Evolutionary conservation across 2,113 vertebrate genomes (phyloP), one percentile per base, ranked within the genome.

Genomic region (Marmota flaviventris): DNA sequence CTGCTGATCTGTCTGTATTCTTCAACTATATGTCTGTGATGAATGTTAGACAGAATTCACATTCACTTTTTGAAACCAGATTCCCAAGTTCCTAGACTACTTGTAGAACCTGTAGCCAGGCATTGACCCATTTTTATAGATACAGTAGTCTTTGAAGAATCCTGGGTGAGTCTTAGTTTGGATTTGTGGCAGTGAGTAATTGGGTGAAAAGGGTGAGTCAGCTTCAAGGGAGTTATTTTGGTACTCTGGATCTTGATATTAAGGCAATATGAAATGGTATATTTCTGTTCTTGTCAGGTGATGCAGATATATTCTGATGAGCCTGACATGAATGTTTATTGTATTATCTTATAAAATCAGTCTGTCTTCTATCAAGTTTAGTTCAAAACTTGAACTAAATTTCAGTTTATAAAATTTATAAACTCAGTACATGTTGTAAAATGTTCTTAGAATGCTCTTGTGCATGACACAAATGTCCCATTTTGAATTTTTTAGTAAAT

Each of bases 381-480:
- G 48, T n/a, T 22, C 56, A 89, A 89, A 93, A 92, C 48, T 86
- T 96, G 56, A 86, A 89, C 48, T 93, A 65, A 45, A 92, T 96
- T 92, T 95, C 87, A 89, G 24, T 85, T 77, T 67, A 70, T 91
- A 92, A 85, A 85, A 89, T 86, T 79, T 90, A 39, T 48, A 53
- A 89, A 89, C 93, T 39, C 39, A 61, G 13, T 77, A 67, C 8
- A 91, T 88, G 16, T 77, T 96, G 65, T 48, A 85, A 79, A 94
- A 61, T 58, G 82, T 37, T 93, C 53, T 85, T 77, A 24, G 79
- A 93, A 95, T 86, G n/a, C n/a, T 82, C 37, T 18, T 72, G 5
- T 84, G 65, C 34, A 17, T 79, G 22, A 73, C 53, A 42, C 34
- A 75, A 61, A 56, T 89, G 29, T 93, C 27, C 34, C 20, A 42